These are phyloP conservation scores for Parnassius apollo DNA, from an alignment of 2,888 invertebrate genomes.

Conservation along the genomic window DNA sequence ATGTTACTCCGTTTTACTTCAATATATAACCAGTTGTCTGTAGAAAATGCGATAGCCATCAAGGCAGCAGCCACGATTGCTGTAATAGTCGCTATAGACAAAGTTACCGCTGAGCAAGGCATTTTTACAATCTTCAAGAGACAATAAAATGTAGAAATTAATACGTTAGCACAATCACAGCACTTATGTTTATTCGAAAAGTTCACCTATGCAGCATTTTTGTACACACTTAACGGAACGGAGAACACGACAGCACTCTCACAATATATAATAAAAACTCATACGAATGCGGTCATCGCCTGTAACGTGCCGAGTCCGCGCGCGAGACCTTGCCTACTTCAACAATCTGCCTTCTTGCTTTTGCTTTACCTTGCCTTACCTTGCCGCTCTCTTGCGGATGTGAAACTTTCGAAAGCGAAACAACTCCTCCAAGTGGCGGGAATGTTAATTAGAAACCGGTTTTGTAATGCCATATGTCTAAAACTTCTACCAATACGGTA, in stretches of 20 bases:
- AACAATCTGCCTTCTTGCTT: no score
- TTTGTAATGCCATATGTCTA: slow-evolving; percentile 49
- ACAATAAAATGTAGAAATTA: slow-evolving; percentile 53
- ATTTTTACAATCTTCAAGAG: slow-evolving; percentile 81
- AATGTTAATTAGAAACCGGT: slow-evolving; percentile 74
- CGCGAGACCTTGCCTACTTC: slow-evolving; percentile 76
- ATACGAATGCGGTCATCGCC: slow-evolving; percentile 80
- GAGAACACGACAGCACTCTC: slow-evolving; percentile 77
- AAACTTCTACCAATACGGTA: slow-evolving; percentile 29
- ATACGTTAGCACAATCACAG: slow-evolving; percentile 70
- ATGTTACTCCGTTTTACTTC: slow-evolving; percentile 94
- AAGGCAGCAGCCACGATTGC: slow-evolving; percentile 96
- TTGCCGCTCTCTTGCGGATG: slow-evolving; percentile 80
- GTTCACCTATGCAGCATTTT: slow-evolving; percentile 80
- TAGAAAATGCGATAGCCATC: slow-evolving; percentile 96
- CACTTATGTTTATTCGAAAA: slow-evolving; percentile 57
- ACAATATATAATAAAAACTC: slow-evolving; percentile 66
- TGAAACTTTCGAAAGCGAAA: slow-evolving; percentile 80
- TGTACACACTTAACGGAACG: slow-evolving; percentile 71
- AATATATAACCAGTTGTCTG: slow-evolving; percentile 98
- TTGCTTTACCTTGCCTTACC: slow-evolving; percentile 49
- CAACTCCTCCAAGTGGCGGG: slow-evolving; percentile 75
- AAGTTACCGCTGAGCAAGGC: slow-evolving; percentile 97
- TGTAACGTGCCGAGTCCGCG: slow-evolving; percentile 77
- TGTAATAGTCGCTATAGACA: slow-evolving; percentile 97